phyloP scores from a whole-genome alignment of 2,797 vertebrate species.

The Tokudaia muenninki region DNA sequence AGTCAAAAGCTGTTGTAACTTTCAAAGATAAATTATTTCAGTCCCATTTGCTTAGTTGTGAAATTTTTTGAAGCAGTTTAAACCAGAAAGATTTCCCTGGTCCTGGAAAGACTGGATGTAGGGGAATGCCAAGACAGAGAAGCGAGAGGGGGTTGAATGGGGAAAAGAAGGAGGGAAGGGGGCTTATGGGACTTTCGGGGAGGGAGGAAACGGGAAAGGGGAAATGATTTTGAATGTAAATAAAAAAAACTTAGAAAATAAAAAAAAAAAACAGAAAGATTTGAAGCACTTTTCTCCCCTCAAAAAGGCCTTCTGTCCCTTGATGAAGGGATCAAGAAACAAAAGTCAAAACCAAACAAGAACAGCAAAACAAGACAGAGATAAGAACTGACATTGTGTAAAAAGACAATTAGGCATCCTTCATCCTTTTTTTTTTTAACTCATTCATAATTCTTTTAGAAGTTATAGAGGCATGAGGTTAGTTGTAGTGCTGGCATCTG shows the following conservation, averaged over 20 bases:
- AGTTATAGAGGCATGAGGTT: too few relatives aligned
- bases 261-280: too few relatives aligned
- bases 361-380: not conserved
- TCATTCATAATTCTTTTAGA: not conserved
- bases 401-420: not conserved
- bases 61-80: constrained; percentile 74
- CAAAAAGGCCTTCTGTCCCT: not conserved
- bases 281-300: constrained; percentile 18
- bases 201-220: too few relatives aligned
- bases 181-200: too few relatives aligned
- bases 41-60: constrained; percentile 75
- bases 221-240: too few relatives aligned
- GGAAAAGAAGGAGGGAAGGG: too few relatives aligned
- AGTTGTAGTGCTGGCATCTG: fast-evolving
- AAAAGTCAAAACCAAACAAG: constrained; percentile 40
- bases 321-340: not conserved
- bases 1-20: constrained; percentile 57
- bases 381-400: not conserved
- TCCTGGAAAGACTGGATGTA: too few relatives aligned
- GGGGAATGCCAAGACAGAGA: too few relatives aligned
- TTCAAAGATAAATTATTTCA: constrained; percentile 33
- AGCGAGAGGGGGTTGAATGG: too few relatives aligned
- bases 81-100: constrained; percentile 59
- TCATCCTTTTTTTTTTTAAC: not conserved
- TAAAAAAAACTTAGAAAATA: too few relatives aligned